Conservation (phyloP, 2,888 invertebrate species). For the Troides aeacus region DNA sequence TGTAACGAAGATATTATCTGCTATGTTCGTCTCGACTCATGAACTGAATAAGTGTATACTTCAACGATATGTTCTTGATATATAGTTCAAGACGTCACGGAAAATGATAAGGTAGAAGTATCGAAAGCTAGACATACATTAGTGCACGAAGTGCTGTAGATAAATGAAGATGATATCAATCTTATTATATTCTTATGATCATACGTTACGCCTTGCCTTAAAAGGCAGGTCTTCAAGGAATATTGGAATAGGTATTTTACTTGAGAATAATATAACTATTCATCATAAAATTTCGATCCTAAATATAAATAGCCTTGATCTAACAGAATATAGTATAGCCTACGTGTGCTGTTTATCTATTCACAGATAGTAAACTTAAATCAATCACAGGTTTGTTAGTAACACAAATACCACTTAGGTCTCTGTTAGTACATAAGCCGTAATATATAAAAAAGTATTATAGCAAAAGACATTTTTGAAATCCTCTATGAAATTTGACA, state of each 20-base stretch:
- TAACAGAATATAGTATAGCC: too few species aligned
- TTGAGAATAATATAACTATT: not conserved
- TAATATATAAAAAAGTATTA: too few species aligned
- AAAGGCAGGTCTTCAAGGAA: not conserved
- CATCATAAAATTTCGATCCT: too few species aligned
- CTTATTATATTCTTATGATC: not conserved
- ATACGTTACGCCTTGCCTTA: not conserved
- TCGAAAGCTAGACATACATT: not conserved
- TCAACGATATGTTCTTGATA: conserved; percentile 30
- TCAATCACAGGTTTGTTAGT: too few species aligned
- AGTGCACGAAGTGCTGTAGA: not conserved
- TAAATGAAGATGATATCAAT: conserved; percentile 8
- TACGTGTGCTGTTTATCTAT: too few species aligned
- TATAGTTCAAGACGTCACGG: conserved; percentile 2
- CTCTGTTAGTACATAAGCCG: too few species aligned
- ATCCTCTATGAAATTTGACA: too few species aligned
- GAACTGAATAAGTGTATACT: conserved; percentile 51
- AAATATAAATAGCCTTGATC: too few species aligned
- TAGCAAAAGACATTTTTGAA: too few species aligned
- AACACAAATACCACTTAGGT: too few species aligned
- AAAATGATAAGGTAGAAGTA: conserved; percentile 5
- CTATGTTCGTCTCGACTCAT: conserved; percentile 54
- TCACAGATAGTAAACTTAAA: too few species aligned
- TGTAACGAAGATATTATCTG: conserved; percentile 59
- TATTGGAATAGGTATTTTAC: not conserved